Percentiles rank a stretch among this genome's conserved stretches.
These are phyloP conservation scores for Drosophila formosana DNA, from an alignment of 2,888 invertebrate species.

Conservation along the genomic window DNA sequence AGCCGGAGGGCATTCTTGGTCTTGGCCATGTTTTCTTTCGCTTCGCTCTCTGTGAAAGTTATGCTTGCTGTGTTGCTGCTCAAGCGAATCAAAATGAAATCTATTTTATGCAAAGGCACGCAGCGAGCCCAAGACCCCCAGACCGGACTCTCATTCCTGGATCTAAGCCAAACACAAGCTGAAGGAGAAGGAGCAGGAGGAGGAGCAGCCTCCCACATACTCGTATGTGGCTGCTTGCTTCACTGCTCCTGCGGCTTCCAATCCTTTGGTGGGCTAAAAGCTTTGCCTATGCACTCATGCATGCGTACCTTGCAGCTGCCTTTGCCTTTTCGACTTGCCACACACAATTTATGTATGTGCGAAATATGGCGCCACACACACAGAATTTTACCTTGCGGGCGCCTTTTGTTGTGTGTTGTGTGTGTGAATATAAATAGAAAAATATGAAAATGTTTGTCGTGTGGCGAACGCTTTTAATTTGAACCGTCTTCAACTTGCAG, in stretches of 20 bases:
- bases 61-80: conserved; percentile 39
- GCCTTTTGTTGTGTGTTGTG: conserved; percentile 45
- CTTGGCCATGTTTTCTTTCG: conserved; percentile 29
- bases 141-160: conserved; percentile 16
- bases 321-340: conserved; percentile 49
- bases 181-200: conserved; percentile 15
- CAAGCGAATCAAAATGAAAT: conserved; percentile 73
- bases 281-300: conserved; percentile 78
- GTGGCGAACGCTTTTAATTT: conserved; percentile 4
- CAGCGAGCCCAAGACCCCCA: conserved; percentile 33
- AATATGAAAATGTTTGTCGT: conserved; percentile 24
- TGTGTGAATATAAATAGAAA: conserved; percentile 9
- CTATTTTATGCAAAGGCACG: conserved; percentile 78
- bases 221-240: conserved; percentile 47
- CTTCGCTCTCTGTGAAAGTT: conserved; percentile 22
- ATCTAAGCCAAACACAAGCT: conserved; percentile 61
- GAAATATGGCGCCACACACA: conserved; percentile 73
- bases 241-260: conserved; percentile 42
- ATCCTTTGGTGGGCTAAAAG: conserved; percentile 63
- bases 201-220: conserved; percentile 17
- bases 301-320: conserved; percentile 66
- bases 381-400: conserved; percentile 49
- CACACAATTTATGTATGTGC: conserved; percentile 71
- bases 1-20: conserved; percentile 37
- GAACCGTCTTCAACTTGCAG: conserved; percentile 58